Conservation (phyloP, 2,113 vertebrate species). For the Ellobius talpinus region DNA sequence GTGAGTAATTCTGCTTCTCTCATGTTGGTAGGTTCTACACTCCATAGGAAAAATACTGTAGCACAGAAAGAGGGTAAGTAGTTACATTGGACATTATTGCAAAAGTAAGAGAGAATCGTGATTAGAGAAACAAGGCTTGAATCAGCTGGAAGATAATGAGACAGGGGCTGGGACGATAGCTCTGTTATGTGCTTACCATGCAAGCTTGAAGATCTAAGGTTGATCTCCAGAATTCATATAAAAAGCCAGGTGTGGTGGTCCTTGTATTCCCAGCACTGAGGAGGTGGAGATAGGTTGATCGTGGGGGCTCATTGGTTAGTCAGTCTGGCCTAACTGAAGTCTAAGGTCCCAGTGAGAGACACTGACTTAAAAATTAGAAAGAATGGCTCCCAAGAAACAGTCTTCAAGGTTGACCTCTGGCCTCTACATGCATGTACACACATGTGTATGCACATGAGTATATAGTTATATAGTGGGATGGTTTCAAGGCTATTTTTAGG, state of each 20-base stretch:
- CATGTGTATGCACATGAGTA: too few relatives aligned
- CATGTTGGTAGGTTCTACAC: neutral
- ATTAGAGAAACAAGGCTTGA: neutral
- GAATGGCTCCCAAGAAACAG: neutral
- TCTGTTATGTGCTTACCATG: too few relatives aligned
- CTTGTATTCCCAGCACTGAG: neutral
- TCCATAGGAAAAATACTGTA: neutral
- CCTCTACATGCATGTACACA: neutral
- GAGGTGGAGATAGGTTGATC: neutral
- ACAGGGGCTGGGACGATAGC: neutral
- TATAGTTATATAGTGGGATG: neutral
- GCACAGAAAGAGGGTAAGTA: neutral
- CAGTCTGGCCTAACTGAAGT: neutral
- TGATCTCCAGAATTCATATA: neutral
- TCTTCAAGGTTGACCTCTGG: neutral
- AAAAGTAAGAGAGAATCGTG: neutral
- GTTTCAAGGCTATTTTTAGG: neutral
- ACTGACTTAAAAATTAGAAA: neutral
- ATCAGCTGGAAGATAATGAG: neutral
- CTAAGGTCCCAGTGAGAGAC: neutral
- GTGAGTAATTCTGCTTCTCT: neutral
- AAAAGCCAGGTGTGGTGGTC: neutral
- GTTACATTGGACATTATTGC: neutral
- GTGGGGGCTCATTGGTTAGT: neutral
- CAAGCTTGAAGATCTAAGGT: neutral